A percentile compares a stretch with the other conserved stretches of the same genome.
Conservation (phyloP, 2,113 vertebrate genomes). For the Ochotona curzoniae region DNA sequence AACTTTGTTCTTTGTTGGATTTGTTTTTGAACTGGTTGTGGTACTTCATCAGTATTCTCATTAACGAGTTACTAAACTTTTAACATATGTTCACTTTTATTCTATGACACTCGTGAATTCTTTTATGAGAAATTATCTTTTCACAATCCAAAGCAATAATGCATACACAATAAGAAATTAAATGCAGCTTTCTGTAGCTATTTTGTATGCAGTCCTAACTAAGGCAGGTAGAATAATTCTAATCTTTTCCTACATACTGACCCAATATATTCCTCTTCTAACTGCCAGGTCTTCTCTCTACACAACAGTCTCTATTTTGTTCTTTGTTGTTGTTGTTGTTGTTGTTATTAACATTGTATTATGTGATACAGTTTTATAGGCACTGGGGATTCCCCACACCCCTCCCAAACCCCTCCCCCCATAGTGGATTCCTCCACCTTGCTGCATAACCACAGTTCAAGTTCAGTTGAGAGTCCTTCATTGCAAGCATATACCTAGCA, state of each 20-base stretch:
- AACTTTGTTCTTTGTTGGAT: not conserved
- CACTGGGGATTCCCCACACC: too few species aligned
- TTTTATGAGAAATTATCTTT: slow-evolving; percentile 47
- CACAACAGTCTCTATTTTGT: not conserved
- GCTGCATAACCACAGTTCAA: too few species aligned
- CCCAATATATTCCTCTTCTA: not conserved
- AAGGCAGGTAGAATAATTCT: slow-evolving; percentile 16
- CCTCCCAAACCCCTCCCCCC: too few species aligned
- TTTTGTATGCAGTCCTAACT: not conserved
- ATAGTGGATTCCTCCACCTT: too few species aligned
- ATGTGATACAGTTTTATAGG: too few species aligned
- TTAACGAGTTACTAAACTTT: not conserved
- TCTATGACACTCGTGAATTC: not conserved
- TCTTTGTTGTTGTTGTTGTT: too few species aligned
- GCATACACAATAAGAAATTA: not conserved
- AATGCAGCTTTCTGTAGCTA: not conserved
- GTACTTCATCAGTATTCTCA: not conserved
- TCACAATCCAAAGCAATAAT: not conserved
- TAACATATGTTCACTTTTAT: slow-evolving; percentile 20
- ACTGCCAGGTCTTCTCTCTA: not conserved
- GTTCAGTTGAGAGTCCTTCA: too few species aligned
- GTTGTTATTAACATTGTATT: too few species aligned
- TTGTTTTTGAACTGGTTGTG: not conserved
- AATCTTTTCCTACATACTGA: slow-evolving; percentile 1
- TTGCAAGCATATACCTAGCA: too few species aligned